phyloP scores from a whole-genome alignment of 2,113 vertebrate genomes.

The Eleginops maclovinus region DNA sequence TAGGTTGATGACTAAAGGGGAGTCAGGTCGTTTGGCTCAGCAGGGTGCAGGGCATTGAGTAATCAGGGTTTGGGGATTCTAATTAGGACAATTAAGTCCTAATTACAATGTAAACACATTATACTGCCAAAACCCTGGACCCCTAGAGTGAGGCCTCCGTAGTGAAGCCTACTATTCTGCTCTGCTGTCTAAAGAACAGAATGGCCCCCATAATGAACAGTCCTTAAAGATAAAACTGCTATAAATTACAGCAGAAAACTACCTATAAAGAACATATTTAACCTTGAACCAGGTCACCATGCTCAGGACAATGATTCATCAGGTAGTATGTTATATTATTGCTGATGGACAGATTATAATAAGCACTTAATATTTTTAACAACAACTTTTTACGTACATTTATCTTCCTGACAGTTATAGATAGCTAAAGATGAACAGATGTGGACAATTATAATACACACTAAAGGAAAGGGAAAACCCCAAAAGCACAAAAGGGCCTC shows the following conservation, averaged over 20 bases:
- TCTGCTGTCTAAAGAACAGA: conserved; percentile 55
- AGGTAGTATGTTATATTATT: background rate
- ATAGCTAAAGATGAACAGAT: background rate
- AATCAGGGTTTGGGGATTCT: conserved; percentile 77
- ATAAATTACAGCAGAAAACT: background rate
- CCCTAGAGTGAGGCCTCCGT: conserved; percentile 74
- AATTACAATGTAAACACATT: conserved; percentile 84
- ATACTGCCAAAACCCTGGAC: conserved; percentile 74
- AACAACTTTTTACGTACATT: background rate
- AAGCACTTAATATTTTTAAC: background rate
- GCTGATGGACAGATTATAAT: background rate
- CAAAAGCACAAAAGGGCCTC: too few relatives aligned
- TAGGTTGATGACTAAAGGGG: conserved; percentile 51
- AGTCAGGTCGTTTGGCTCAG: conserved; percentile 67
- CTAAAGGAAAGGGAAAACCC: too few relatives aligned
- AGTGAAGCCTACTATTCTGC: conserved; percentile 60
- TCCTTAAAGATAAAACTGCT: conserved; percentile 25
- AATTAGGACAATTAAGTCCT: conserved; percentile 83
- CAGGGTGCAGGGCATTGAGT: conserved; percentile 65
- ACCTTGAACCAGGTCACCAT: conserved; percentile 1
- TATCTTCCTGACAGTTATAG: background rate
- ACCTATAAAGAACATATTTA: background rate
- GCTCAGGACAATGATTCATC: background rate
- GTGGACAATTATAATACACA: background rate
- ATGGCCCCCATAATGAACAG: conserved; percentile 28